These are phyloP conservation scores for Drosophila recens DNA, from an alignment of 2,888 invertebrate species.

Conservation along the genomic window DNA sequence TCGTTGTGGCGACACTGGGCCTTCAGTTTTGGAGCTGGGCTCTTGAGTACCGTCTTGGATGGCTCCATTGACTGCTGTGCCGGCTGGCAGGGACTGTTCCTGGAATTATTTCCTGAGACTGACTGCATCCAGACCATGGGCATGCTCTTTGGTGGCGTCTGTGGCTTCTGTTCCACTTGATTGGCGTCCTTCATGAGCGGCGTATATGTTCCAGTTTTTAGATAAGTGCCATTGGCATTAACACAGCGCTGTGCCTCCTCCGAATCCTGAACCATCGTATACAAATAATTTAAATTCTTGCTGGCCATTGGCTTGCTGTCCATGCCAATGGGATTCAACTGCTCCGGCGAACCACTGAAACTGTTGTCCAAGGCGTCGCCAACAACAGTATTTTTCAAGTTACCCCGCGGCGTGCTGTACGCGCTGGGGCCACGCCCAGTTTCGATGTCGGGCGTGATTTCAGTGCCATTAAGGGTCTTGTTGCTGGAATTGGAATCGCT, in stretches of 20 bases:
- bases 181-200: conserved; percentile 79
- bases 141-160: neutral
- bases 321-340: conserved; percentile 13
- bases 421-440: conserved; percentile 18
- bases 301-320: conserved; percentile 19
- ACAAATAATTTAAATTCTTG: conserved; percentile 79
- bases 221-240: conserved; percentile 83
- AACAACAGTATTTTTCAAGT: neutral
- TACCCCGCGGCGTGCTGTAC: conserved; percentile 41
- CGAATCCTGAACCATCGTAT: conserved; percentile 84
- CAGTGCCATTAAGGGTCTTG: conserved; percentile 31
- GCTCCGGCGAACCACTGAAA: conserved; percentile 3
- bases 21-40: neutral
- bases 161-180: conserved; percentile 12
- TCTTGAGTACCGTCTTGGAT: neutral
- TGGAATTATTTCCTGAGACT: neutral
- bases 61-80: conserved; percentile 5
- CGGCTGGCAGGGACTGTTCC: neutral
- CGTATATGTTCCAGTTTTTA: conserved; percentile 84
- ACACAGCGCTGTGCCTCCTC: conserved; percentile 83
- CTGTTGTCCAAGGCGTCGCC: neutral
- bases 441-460: neutral
- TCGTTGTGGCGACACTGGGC: conserved; percentile 7
- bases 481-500: conserved; percentile 46
- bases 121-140: conserved; percentile 7